Conservation (phyloP, 1,140 invertebrate species). For the Polypedilum vanderplanki region DNA sequence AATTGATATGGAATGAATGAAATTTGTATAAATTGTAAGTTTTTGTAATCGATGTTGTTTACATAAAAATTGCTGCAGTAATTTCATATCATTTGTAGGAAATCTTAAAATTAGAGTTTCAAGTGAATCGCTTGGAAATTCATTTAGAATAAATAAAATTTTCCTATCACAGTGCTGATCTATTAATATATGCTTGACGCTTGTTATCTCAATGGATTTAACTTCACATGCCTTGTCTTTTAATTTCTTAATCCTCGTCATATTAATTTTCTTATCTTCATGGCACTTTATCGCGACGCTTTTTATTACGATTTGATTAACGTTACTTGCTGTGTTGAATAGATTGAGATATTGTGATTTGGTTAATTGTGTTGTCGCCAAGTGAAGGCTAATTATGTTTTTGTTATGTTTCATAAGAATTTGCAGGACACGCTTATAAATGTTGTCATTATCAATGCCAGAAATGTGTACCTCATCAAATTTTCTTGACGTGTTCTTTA, state of each 20-base stretch:
- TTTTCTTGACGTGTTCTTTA: neutral
- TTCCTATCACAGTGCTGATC: neutral
- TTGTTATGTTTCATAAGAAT: neutral
- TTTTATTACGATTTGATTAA: slow-evolving; percentile 9
- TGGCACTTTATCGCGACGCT: neutral
- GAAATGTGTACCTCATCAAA: neutral
- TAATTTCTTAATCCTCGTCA: neutral
- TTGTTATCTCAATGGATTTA: slow-evolving; percentile 7
- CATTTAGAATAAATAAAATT: neutral
- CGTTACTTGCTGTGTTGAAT: neutral
- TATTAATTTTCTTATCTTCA: neutral
- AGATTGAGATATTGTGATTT: neutral
- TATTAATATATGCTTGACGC: neutral
- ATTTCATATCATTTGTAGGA: neutral
- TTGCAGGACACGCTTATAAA: neutral
- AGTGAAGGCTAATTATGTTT: neutral
- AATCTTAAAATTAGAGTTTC: neutral
- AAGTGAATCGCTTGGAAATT: neutral
- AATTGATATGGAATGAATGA: slow-evolving; percentile 1
- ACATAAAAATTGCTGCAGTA: neutral
- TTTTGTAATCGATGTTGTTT: neutral
- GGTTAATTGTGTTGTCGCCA: neutral
- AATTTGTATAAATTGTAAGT: neutral
- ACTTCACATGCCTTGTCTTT: neutral
- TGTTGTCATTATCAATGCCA: neutral